Evolutionary conservation across 2,797 vertebrate genomes (phyloP).

Genomic region (Acanthornis magna): DNA sequence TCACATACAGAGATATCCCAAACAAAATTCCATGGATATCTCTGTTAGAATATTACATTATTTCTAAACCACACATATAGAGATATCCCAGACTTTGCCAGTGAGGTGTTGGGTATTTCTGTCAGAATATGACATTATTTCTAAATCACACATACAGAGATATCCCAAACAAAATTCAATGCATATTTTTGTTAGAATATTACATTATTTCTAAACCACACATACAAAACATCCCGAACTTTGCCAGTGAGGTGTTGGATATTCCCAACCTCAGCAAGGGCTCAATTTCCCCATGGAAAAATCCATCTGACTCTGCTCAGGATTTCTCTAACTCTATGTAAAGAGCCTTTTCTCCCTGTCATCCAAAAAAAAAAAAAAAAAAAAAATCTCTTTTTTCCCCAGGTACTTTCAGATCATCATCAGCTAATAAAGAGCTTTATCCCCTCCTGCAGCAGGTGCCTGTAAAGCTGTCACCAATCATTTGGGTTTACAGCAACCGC

Average conservation of each 20-base stretch:
- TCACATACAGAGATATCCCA: too few relatives aligned
- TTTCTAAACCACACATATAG: too few relatives aligned
- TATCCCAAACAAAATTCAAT: too few relatives aligned
- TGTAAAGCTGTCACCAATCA: constrained; percentile 23
- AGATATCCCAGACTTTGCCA: too few relatives aligned
- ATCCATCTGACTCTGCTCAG: not conserved
- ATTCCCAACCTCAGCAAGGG: not conserved
- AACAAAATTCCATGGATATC: too few relatives aligned
- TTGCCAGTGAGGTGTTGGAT: not conserved
- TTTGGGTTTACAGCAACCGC: not conserved
- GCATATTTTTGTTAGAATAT: too few relatives aligned
- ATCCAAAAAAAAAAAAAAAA: too few relatives aligned
- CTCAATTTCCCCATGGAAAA: not conserved
- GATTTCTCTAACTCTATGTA: not conserved
- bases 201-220: too few relatives aligned
- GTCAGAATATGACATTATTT: too few relatives aligned
- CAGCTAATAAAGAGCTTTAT: not conserved
- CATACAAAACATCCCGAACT: not conserved
- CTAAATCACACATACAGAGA: too few relatives aligned
- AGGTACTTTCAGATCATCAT: not conserved
- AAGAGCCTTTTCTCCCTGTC: not conserved
- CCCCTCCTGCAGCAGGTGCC: not conserved
- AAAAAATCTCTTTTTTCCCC: not conserved
- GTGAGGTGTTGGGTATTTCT: too few relatives aligned
- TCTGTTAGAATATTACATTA: too few relatives aligned